A percentile compares a stretch with the other conserved stretches of the same genome.
Conservation (phyloP, 1,140 invertebrate genomes). For the Bombus waltoni region DNA sequence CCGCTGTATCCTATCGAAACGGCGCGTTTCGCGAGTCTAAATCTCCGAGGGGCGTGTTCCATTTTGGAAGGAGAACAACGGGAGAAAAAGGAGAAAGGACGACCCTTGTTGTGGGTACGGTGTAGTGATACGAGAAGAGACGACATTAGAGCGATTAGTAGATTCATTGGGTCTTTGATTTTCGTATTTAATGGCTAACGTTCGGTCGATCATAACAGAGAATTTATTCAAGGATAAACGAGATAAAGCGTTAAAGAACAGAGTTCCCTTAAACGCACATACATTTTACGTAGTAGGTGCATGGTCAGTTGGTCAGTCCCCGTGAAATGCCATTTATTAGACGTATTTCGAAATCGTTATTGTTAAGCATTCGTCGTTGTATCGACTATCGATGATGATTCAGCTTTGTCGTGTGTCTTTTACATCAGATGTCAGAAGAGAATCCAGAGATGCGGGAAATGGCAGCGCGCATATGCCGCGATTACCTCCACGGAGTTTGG, state of each 20-base stretch:
- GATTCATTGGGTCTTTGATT: background rate
- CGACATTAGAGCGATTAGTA: too few species aligned
- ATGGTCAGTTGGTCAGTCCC: background rate
- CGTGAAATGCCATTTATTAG: background rate
- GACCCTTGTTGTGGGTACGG: background rate
- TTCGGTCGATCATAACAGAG: background rate
- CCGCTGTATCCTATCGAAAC: background rate
- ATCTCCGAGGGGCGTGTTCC: background rate
- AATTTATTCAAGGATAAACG: background rate
- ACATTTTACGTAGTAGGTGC: background rate
- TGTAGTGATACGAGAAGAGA: background rate
- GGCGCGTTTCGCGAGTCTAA: background rate
- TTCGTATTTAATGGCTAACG: background rate
- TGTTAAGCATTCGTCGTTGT: background rate
- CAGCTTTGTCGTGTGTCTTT: background rate
- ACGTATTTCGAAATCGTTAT: background rate
- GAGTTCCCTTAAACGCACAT: background rate
- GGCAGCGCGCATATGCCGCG: constrained; percentile 92
- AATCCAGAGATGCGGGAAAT: constrained; percentile 89
- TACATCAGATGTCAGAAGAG: constrained; percentile 82
- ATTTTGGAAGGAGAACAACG: too few species aligned
- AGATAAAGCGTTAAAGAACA: background rate
- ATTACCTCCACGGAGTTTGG: constrained; percentile 94
- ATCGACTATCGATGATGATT: background rate
- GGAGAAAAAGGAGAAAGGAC: background rate